phyloP scores from a whole-genome alignment of 1,140 invertebrate genomes.

The Teleopsis dalmanni region DNA sequence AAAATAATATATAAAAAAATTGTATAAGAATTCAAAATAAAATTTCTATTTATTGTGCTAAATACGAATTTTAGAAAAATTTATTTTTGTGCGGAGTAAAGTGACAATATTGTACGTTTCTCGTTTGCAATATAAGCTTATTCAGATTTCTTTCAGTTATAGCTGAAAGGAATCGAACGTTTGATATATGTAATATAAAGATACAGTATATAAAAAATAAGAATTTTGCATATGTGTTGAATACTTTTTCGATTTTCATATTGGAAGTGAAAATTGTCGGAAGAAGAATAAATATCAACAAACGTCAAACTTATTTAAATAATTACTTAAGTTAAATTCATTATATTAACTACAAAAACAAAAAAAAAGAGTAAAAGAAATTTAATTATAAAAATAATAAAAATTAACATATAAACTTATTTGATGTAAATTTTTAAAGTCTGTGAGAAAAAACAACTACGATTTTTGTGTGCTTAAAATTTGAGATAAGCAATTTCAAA shows the following conservation, averaged over 20 bases:
- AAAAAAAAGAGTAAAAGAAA: background rate
- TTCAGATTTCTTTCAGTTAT: conserved; percentile 9
- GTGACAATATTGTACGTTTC: background rate
- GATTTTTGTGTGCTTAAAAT: background rate
- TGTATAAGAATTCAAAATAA: background rate
- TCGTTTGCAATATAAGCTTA: conserved; percentile 11
- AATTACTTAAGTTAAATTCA: background rate
- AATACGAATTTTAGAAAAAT: conserved; percentile 1
- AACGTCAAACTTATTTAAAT: too few relatives aligned
- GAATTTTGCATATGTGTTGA: conserved; percentile 1
- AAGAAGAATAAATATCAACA: too few relatives aligned
- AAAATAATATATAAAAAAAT: background rate
- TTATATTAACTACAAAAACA: background rate
- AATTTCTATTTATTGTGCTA: background rate
- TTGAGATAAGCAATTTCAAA: background rate
- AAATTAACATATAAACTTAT: background rate
- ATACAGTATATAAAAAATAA: conserved; percentile 8
- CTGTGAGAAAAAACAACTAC: background rate
- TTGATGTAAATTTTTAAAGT: background rate
- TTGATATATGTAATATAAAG: conserved; percentile 1
- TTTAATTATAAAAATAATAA: background rate
- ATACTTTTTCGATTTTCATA: conserved; percentile 3
- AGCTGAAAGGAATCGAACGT: too few relatives aligned
- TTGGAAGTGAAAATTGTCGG: conserved; percentile 5
- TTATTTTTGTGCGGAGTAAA: background rate